Percentiles rank a stretch among this genome's conserved stretches.
These are phyloP conservation scores for Thermophis baileyi DNA, from an alignment of 2,113 vertebrate genomes.

Conservation along the genomic window DNA sequence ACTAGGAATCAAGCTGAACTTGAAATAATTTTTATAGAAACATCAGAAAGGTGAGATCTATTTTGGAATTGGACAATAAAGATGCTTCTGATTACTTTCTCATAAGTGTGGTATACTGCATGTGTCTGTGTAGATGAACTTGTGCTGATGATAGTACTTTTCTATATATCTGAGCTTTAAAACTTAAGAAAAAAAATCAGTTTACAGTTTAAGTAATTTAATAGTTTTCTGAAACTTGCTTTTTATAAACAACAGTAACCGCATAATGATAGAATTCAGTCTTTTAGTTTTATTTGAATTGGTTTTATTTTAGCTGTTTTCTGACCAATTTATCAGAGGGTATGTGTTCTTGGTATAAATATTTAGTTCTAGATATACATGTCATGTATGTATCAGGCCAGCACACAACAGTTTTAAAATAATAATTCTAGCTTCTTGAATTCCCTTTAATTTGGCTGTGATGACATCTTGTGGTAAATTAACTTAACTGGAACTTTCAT, in stretches of 20 bases:
- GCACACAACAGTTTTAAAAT: background rate
- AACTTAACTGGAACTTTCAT: background rate
- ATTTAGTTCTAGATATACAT: background rate
- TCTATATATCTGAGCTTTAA: background rate
- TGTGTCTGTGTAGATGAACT: background rate
- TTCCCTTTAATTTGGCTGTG: conserved; percentile 2
- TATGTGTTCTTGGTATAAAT: background rate
- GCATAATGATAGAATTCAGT: background rate
- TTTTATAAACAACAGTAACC: background rate
- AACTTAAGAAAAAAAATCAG: background rate
- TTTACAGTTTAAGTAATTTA: background rate
- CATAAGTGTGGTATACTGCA: background rate
- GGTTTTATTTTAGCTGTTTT: background rate
- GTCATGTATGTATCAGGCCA: background rate
- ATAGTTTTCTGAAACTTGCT: background rate
- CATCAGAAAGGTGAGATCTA: background rate
- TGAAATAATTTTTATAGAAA: background rate
- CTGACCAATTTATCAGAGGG: background rate
- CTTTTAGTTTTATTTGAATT: background rate
- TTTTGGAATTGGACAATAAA: background rate
- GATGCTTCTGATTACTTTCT: background rate
- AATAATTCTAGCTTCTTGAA: background rate
- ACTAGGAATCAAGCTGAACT: background rate
- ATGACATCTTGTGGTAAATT: conserved; percentile 28
- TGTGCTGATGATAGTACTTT: too few species aligned